Conservation (phyloP, 2,113 vertebrate genomes). For the Hydrochoerus hydrochaeris region DNA sequence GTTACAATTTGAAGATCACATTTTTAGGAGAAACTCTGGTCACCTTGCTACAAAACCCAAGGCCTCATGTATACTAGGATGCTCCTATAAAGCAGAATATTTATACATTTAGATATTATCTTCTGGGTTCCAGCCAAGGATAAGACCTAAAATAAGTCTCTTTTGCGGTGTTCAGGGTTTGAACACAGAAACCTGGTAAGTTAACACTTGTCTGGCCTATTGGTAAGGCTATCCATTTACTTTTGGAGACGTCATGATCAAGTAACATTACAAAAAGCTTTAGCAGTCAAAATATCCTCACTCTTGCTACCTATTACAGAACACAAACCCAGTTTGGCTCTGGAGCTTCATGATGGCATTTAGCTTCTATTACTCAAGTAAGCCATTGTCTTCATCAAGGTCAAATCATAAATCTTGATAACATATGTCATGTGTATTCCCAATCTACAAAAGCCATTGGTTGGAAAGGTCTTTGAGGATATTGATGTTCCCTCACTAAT, state of each 20-base stretch:
- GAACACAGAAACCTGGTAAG: not conserved
- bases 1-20: not conserved
- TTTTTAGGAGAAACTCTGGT: not conserved
- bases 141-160: not conserved
- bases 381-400: not conserved
- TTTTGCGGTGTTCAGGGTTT: not conserved
- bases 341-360: not conserved
- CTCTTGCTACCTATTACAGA: not conserved
- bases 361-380: not conserved
- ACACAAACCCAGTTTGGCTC: not conserved
- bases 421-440: not conserved
- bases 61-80: not conserved
- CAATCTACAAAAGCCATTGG: not conserved
- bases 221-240: not conserved
- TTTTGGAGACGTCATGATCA: not conserved
- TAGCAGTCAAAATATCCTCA: not conserved
- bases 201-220: not conserved
- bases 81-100: not conserved
- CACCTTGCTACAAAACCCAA: not conserved
- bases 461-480: not conserved
- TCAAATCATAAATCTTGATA: not conserved
- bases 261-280: not conserved
- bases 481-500: not conserved
- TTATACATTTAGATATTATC: not conserved
- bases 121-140: not conserved